These are phyloP conservation scores for Leuciscus waleckii DNA, from an alignment of 2,797 vertebrate genomes.

Conservation along the genomic window DNA sequence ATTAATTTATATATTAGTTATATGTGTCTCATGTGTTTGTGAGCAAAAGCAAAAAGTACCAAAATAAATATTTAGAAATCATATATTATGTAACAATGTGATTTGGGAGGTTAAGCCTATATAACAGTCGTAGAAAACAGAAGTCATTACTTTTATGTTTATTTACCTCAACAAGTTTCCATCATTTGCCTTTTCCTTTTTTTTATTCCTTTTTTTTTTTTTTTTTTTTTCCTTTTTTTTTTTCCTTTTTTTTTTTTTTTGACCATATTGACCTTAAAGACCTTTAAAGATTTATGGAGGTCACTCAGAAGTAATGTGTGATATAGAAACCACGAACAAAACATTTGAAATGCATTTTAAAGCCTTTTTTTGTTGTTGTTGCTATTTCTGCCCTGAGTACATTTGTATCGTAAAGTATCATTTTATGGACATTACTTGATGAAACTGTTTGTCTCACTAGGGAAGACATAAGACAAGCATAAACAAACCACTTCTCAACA, in stretches of 20 bases:
- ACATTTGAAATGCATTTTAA: constrained; percentile 11
- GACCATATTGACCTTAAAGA: constrained; percentile 5
- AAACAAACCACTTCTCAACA: constrained; percentile 40
- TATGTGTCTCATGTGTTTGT: not conserved
- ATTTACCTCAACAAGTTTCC: constrained; percentile 19
- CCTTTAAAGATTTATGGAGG: constrained; percentile 43
- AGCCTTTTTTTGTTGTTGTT: not conserved
- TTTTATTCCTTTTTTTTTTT: not conserved
- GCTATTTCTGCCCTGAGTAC: not conserved
- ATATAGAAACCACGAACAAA: constrained; percentile 44
- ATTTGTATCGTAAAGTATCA: constrained; percentile 15
- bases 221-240: not conserved
- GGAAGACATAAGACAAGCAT: constrained; percentile 13
- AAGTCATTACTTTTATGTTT: not conserved
- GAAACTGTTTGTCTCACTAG: constrained; percentile 1
- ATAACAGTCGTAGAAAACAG: not conserved
- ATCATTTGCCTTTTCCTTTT: not conserved
- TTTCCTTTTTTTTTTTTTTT: not conserved
- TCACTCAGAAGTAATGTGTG: constrained; percentile 47
- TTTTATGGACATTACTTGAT: not conserved
- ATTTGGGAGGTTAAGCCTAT: not conserved
- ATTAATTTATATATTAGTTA: not conserved
- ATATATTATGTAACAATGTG: not conserved
- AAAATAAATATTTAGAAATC: not conserved
- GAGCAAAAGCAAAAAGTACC: not conserved